Evolutionary conservation across 2,113 vertebrate species (phyloP).

Genomic region (Speoplatyrhinus poulsoni): DNA sequence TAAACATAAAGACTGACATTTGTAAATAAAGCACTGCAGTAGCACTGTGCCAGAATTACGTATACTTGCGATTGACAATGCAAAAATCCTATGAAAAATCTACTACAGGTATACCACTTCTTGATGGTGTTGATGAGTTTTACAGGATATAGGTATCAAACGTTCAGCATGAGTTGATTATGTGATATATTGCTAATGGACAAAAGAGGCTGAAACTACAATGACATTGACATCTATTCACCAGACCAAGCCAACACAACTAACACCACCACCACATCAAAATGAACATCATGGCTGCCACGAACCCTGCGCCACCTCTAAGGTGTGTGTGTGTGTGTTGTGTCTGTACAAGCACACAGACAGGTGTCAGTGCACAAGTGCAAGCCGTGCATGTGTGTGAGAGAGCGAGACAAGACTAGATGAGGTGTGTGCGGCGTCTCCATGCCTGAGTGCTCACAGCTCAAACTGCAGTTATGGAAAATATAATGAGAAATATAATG

Average conservation of each 20-base stretch:
- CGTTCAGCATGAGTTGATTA: too few relatives aligned
- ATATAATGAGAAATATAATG: conserved; percentile 80
- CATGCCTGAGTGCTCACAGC: conserved; percentile 69
- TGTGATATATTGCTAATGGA: too few relatives aligned
- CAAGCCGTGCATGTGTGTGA: conserved; percentile 20
- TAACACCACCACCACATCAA: conserved; percentile 37
- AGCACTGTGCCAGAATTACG: too few relatives aligned
- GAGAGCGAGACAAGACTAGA: conserved; percentile 45
- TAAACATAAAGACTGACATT: too few relatives aligned
- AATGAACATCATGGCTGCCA: conserved; percentile 56
- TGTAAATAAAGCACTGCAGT: too few relatives aligned
- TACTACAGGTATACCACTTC: too few relatives aligned
- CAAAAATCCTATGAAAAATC: too few relatives aligned
- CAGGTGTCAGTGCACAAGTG: conserved; percentile 15
- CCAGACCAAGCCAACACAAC: too few relatives aligned
- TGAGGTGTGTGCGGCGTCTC: conserved; percentile 64
- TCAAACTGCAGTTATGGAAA: conserved; percentile 69
- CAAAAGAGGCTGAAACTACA: background rate
- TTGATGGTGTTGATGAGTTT: too few relatives aligned
- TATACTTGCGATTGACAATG: too few relatives aligned
- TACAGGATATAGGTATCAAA: too few relatives aligned
- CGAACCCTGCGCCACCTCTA: conserved; percentile 59
- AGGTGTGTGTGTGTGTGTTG: conserved; percentile 18
- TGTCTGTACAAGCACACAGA: conserved; percentile 33
- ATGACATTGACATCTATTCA: too few relatives aligned